Conservation (phyloP, 1,140 invertebrate genomes). For the Drosophila insularis region DNA sequence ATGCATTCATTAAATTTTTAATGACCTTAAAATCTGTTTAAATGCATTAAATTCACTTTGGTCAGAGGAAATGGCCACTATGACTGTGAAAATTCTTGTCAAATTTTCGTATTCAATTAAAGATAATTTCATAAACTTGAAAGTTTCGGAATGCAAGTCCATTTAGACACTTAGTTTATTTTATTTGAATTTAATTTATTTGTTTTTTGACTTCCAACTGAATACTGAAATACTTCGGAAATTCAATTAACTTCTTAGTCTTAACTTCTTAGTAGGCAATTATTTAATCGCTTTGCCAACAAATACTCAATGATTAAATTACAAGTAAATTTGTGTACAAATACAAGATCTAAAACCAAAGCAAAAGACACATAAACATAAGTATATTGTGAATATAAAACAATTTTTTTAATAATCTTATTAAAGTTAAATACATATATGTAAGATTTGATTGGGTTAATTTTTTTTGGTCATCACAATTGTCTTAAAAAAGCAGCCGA, state of each 20-base stretch:
- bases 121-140: conserved; percentile 5
- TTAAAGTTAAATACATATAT: no score
- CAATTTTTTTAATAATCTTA: no score
- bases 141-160: not conserved
- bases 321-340: conserved; percentile 18
- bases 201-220: conserved; percentile 35
- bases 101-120: conserved; percentile 41
- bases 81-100: conserved; percentile 23
- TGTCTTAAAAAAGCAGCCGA: no score
- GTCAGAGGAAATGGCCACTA: not conserved
- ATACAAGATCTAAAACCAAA: no score
- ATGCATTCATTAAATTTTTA: conserved; percentile 58
- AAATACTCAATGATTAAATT: conserved; percentile 42
- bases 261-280: conserved; percentile 26
- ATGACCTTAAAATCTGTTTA: conserved; percentile 37
- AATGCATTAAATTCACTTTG: conserved; percentile 47
- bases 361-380: no score
- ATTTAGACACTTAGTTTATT: not conserved
- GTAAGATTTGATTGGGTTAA: no score
- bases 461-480: no score
- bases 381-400: no score
- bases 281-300: conserved; percentile 48
- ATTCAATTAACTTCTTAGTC: conserved; percentile 58
- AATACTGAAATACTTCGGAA: conserved; percentile 46
- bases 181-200: conserved; percentile 43